Percentiles rank a stretch among this genome's conserved stretches.
These are phyloP conservation scores for Oxyteleia sp. DNA, from an alignment of 2,888 invertebrate species.

Conservation along the genomic window DNA sequence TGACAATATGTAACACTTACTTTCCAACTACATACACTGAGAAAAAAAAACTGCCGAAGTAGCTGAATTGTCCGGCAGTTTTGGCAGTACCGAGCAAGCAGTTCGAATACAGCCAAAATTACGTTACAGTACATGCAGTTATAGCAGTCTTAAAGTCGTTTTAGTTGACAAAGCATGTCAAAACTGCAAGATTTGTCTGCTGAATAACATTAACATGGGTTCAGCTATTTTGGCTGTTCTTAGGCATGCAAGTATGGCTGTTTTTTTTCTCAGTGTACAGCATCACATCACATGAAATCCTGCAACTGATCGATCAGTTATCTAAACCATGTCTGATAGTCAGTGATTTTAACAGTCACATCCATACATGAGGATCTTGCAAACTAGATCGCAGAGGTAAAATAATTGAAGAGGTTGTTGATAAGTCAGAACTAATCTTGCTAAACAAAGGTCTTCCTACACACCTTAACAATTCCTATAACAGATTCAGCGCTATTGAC, in stretches of 20 bases:
- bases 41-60: too few relatives aligned
- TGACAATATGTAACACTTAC: conserved; percentile 49
- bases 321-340: conserved; percentile 68
- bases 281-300: conserved; percentile 8
- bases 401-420: conserved; percentile 63
- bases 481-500: conserved; percentile 65
- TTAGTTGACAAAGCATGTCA: too few relatives aligned
- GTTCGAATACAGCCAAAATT: too few relatives aligned
- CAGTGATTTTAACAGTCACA: conserved; percentile 75
- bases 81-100: too few relatives aligned
- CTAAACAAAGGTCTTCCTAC: conserved; percentile 59
- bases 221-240: too few relatives aligned
- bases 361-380: conserved; percentile 63
- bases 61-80: too few relatives aligned
- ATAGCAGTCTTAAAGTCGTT: too few relatives aligned
- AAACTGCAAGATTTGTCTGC: too few relatives aligned
- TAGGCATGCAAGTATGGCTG: too few relatives aligned
- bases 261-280: too few relatives aligned
- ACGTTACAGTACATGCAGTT: too few relatives aligned
- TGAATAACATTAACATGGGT: too few relatives aligned
- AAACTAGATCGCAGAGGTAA: conserved; percentile 70
- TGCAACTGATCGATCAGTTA: conserved; percentile 23
- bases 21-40: conserved; percentile 44
- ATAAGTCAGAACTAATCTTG: conserved; percentile 48
- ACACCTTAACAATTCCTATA: conserved; percentile 64